These are phyloP conservation scores for Pantherophis vulpinus DNA, from an alignment of 2,797 vertebrate species.

Conservation along the genomic window DNA sequence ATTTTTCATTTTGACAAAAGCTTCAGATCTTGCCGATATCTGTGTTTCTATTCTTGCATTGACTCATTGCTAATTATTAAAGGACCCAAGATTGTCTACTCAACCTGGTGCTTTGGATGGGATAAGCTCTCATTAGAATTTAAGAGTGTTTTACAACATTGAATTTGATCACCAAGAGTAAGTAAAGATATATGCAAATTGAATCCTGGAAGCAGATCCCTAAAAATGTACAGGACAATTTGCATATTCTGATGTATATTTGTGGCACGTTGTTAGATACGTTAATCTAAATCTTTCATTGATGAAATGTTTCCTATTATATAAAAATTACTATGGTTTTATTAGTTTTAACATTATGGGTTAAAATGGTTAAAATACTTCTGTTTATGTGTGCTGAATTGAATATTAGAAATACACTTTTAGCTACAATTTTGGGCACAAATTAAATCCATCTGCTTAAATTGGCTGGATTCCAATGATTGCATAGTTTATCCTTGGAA, in stretches of 20 bases:
- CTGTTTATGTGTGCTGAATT: background rate
- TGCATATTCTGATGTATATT: background rate
- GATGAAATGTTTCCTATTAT: background rate
- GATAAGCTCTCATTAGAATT: background rate
- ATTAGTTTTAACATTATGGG: background rate
- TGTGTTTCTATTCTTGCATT: background rate
- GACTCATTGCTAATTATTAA: background rate
- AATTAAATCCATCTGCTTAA: background rate
- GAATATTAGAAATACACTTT: background rate
- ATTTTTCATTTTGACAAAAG: background rate
- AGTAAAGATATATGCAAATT: background rate
- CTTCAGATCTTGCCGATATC: background rate
- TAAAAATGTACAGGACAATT: background rate
- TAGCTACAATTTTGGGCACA: background rate
- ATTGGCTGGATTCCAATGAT: background rate
- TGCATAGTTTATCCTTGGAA: background rate
- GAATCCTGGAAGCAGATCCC: background rate
- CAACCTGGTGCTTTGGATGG: background rate
- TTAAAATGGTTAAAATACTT: background rate
- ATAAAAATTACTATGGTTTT: background rate
- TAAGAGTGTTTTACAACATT: background rate
- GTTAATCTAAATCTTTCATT: background rate
- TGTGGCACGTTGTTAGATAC: background rate
- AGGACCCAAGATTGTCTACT: background rate
- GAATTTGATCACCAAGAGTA: slow-evolving; percentile 16